Base-by-base conservation (phyloP, 2,113 vertebrate species). In the Dipodomys merriami region DNA sequence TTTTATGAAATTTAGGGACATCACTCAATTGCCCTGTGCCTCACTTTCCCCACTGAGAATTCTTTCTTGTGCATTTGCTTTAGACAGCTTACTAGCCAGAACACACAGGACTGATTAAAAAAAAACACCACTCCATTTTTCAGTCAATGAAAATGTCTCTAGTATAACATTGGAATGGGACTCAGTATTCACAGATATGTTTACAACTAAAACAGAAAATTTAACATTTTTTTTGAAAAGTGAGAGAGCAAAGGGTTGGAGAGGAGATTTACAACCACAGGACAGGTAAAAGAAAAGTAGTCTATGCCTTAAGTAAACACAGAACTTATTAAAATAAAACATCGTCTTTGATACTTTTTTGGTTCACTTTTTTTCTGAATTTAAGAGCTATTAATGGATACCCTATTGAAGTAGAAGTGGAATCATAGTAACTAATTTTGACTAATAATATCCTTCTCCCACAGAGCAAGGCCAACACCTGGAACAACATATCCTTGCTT, bases 241-340 rank as follows among this genome's bases (percentile, higher is more conserved):
- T 22, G 30, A 65, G 25, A 27, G 79, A 29, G 68, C 62, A 46
- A 74, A 10, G 16, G 53, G 53, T 57, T 13, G 15, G 53, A 57
- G 15, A 13, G 30, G 6, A 81, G 27, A 64, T 5, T 5, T 71
- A 65, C 13, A 71, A 12, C 0, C 22, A 2, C 68, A 85, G 30
- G 65, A 20, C 30, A 72, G 2, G 18, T 79, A 2, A 57, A 87
- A 72, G 29, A 84, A 87, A 67, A 69, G 25, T 79, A 18, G 2
- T 18, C 15, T 82, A 23, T 68, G 20, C 60, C 62, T 78, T 22
- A 73, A 89, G 80, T 60, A 76, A 94, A 92, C 93, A 78, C 0
- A 9, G 44, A 62, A 39, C 29, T 77, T 86, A 35, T 65, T 29
- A 27, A 84, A 87, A 81, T 44, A 67, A 76, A 92, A 76, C 35